These are phyloP conservation scores for Pecten maximus DNA, from an alignment of 2,888 invertebrate genomes.

Conservation along the genomic window DNA sequence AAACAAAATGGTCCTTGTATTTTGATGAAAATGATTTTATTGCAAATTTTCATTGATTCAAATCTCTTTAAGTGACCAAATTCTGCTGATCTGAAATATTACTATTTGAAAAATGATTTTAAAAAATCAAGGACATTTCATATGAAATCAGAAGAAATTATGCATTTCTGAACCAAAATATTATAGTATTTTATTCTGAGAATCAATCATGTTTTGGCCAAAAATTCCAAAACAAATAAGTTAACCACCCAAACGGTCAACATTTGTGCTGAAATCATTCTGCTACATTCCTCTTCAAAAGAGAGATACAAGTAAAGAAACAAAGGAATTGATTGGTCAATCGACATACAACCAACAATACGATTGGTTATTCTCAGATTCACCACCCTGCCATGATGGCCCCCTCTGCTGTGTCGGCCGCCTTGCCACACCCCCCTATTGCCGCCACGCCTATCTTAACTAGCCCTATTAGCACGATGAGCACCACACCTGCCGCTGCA, in stretches of 20 bases:
- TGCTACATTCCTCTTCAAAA: neutral
- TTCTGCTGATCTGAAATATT: neutral
- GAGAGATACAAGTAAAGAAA: neutral
- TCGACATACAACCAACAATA: neutral
- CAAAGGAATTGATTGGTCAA: conserved; percentile 24
- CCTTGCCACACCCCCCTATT: conserved; percentile 75
- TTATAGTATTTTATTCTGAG: neutral
- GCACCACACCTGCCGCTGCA: conserved; percentile 54
- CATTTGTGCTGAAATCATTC: neutral
- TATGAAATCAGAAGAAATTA: neutral
- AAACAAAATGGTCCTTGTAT: neutral
- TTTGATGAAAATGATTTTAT: neutral
- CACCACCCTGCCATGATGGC: conserved; percentile 74
- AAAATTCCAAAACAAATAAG: neutral
- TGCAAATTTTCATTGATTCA: neutral
- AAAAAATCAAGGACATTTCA: neutral
- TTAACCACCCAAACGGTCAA: neutral
- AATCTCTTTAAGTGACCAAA: neutral
- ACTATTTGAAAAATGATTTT: neutral
- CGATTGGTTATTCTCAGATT: conserved; percentile 59
- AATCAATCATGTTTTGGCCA: neutral
- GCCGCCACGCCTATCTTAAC: conserved; percentile 96
- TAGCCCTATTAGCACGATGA: conserved; percentile 87
- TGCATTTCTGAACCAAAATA: neutral
- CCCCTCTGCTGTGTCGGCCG: conserved; percentile 66